phyloP scores from a whole-genome alignment of 2,113 vertebrate genomes.

The Cercopithecus mona region DNA sequence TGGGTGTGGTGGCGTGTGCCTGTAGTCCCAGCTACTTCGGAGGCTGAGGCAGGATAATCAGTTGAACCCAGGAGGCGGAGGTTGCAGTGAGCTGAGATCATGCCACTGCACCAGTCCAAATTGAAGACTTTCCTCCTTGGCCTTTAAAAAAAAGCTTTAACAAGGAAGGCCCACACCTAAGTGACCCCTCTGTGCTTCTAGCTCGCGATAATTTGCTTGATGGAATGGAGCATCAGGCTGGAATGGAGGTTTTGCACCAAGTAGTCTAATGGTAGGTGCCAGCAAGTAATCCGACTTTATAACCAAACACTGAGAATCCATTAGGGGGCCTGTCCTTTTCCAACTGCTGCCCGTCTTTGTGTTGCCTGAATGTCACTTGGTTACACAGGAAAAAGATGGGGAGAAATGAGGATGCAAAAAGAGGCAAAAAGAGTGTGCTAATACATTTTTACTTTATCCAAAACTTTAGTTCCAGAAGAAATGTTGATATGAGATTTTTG shows the following conservation, averaged over 20 bases:
- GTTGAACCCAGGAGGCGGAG: no score
- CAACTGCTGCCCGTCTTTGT: background rate
- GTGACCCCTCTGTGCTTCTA: background rate
- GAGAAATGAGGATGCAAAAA: background rate
- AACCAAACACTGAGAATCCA: background rate
- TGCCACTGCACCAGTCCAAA: slow-evolving; percentile 35
- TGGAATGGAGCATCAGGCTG: background rate
- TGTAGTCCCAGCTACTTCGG: no score
- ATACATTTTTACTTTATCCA: background rate
- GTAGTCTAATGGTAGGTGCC: background rate
- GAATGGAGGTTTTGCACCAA: background rate
- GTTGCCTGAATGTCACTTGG: background rate
- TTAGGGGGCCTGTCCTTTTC: background rate
- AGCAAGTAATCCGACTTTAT: background rate
- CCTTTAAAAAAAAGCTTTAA: slow-evolving; percentile 71
- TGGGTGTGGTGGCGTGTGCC: no score
- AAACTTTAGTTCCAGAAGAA: background rate
- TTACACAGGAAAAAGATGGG: background rate
- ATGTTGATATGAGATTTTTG: background rate
- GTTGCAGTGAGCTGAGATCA: no score
- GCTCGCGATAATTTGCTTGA: background rate
- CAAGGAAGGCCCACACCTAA: background rate
- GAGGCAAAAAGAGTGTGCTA: background rate
- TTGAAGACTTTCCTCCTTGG: slow-evolving; percentile 69
- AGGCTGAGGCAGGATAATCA: no score